Base-by-base conservation (phyloP, 92 coral and sea anemone species). In the Actinostola sp. region DNA sequence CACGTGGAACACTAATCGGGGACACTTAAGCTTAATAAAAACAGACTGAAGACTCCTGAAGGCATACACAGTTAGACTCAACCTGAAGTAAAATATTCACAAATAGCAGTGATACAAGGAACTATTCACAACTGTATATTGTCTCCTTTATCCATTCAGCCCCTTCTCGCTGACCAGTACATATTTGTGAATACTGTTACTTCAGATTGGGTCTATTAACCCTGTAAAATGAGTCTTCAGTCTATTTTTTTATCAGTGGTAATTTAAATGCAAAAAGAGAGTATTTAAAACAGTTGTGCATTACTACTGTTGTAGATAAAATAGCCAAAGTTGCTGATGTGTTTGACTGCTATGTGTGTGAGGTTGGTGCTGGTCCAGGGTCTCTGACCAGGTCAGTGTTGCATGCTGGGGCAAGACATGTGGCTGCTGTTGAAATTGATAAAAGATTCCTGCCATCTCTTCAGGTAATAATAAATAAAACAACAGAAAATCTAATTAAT, bases 301-400 rank as follows among this genome's bases (percentile, higher is more conserved):
- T 49, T 49, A 24, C 16, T 50, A 44, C 17, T 39, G 54, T 71
- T 60, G 8, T 76, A 95, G 99, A 92, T 72, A 95, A 95, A 61
- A 95, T 95, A 67, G 97, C 99, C 41, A 75, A 76, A n/a, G 91
- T 84, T 11, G 83, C 99, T 14, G 99, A 95, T 70, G 97, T 95
- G 38, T 95, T 88, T 86, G 99, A 95, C 46, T 95, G 99, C 56
- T 84, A 85, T 80, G 99, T 95, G 0, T 95, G 97, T 80, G 99
- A 95, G 68, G 96, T 95, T 32, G 99, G 99, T 6, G 82, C 99
- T 17, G 99, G 99, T 9, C 99, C 97, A 0, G 99, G 99, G 20
- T 89, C 97, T 2, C 80, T 95, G 9, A 95, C 99, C 3, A 78
- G 99, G 44, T 95, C 99, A 30, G 75, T 95, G 49, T 66, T 95